Evolutionary conservation across 2,113 vertebrate genomes (phyloP).

Genomic region (Pundamilia nyererei): DNA sequence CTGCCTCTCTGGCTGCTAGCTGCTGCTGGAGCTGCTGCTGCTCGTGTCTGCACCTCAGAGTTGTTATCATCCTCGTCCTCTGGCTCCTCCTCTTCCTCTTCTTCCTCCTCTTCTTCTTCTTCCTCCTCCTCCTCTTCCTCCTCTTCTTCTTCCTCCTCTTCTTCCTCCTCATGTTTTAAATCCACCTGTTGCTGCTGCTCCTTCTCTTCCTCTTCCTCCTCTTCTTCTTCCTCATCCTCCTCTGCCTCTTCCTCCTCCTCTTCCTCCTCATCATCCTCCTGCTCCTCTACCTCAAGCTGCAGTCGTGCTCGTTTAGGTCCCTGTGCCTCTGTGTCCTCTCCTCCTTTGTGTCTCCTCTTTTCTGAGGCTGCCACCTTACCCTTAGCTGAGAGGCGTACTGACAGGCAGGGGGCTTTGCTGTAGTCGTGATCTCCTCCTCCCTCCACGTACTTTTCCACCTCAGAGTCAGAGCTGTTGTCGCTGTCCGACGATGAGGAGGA

Average conservation of each 20-base stretch:
- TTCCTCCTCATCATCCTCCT: constrained; percentile 43
- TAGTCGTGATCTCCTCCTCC: constrained; percentile 97
- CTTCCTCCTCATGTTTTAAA: neutral
- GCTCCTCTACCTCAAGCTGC: constrained; percentile 48
- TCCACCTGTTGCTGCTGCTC: too few relatives aligned
- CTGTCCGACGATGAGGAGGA: constrained; percentile 78
- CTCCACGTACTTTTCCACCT: constrained; percentile 83
- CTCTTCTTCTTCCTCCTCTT: constrained; percentile 7
- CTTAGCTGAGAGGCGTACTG: constrained; percentile 70
- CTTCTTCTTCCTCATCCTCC: constrained; percentile 38
- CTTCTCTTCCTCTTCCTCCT: constrained; percentile 50
- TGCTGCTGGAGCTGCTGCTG: neutral
- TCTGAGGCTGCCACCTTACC: constrained; percentile 58
- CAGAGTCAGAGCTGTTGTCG: constrained; percentile 78
- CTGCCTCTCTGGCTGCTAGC: constrained; percentile 50
- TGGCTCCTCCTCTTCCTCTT: constrained; percentile 60
- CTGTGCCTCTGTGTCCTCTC: constrained; percentile 56
- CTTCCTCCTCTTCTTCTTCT: neutral
- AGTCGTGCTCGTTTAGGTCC: constrained; percentile 63
- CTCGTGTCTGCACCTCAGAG: constrained; percentile 42
- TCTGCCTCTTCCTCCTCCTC: constrained; percentile 11
- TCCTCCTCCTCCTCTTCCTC: constrained; percentile 54
- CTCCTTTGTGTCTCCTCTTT: constrained; percentile 70
- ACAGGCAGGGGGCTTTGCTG: constrained; percentile 86
- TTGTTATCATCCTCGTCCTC: constrained; percentile 50